Percentiles rank a stretch among this genome's conserved stretches.
Evolutionary conservation across 2,797 vertebrate genomes (phyloP).

Genomic region (Hafferia zeledoni): DNA sequence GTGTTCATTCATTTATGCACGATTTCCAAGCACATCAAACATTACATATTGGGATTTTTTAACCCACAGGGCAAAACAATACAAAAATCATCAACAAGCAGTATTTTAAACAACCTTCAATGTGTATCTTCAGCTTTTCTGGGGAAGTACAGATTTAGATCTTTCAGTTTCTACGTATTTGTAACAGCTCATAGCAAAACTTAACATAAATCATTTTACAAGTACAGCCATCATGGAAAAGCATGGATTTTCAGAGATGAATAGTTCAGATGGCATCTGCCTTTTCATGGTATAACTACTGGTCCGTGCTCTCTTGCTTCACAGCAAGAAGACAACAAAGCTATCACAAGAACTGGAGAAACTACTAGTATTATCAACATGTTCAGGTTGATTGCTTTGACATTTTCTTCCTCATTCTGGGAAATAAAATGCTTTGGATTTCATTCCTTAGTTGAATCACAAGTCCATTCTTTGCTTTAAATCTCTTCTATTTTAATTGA

Average conservation of each 20-base stretch:
- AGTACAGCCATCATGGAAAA: slow-evolving; percentile 72
- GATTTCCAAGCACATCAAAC: slow-evolving; percentile 78
- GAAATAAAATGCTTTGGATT: slow-evolving; percentile 71
- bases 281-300: slow-evolving; percentile 55
- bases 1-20: slow-evolving; percentile 73
- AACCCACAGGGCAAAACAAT: slow-evolving; percentile 61
- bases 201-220: slow-evolving; percentile 66
- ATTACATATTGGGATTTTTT: slow-evolving; percentile 55
- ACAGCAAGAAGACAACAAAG: slow-evolving; percentile 67
- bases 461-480: slow-evolving; percentile 57
- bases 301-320: slow-evolving; percentile 58
- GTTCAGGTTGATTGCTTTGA: slow-evolving; percentile 56
- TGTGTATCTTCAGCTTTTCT: slow-evolving; percentile 55
- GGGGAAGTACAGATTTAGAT: slow-evolving; percentile 53
- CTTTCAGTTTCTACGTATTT: slow-evolving; percentile 58
- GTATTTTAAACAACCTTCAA: slow-evolving; percentile 71
- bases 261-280: slow-evolving; percentile 55
- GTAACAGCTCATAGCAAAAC: slow-evolving; percentile 68
- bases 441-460: slow-evolving; percentile 27
- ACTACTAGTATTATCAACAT: slow-evolving; percentile 35
- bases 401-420: slow-evolving; percentile 64
- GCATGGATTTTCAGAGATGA: slow-evolving; percentile 66
- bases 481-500: slow-evolving; percentile 67
- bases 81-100: slow-evolving; percentile 69
- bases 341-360: slow-evolving; percentile 62